A percentile compares a stretch with the other conserved stretches of the same genome.
phyloP scores from a whole-genome alignment of 2,797 vertebrate species.

The Pangasius mekongensis region DNA sequence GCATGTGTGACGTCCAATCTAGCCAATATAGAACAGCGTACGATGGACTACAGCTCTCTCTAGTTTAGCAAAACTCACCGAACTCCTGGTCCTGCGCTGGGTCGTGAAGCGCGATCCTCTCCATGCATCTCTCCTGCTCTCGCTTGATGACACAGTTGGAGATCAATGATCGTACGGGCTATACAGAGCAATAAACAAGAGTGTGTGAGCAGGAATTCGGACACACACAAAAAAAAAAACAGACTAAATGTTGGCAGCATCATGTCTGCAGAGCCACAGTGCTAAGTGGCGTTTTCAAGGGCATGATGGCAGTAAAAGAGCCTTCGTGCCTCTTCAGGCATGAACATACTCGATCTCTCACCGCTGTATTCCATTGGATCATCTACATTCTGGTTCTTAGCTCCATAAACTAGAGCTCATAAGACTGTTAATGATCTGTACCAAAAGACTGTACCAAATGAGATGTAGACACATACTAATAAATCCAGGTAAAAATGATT shows the following conservation, averaged over 20 bases:
- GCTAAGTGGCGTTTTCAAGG: slow-evolving; percentile 9
- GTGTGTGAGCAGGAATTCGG: background rate
- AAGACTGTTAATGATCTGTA: background rate
- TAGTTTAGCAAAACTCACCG: slow-evolving; percentile 59
- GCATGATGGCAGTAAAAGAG: background rate
- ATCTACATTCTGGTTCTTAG: background rate
- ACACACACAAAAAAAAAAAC: background rate
- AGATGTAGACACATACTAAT: background rate
- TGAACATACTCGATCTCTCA: background rate
- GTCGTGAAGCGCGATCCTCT: slow-evolving; percentile 76
- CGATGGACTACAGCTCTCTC: background rate
- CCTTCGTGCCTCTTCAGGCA: background rate
- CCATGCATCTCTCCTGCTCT: slow-evolving; percentile 88
- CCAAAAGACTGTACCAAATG: background rate
- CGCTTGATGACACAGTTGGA: slow-evolving; percentile 85
- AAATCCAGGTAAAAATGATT: background rate
- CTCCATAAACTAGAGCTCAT: background rate
- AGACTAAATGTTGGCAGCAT: background rate
- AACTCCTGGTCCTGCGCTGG: slow-evolving; percentile 64
- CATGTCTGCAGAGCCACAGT: background rate
- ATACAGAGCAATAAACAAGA: slow-evolving; percentile 48
- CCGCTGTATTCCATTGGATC: background rate
- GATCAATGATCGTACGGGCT: slow-evolving; percentile 77
- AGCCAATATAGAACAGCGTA: background rate
- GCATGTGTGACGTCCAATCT: background rate